These are phyloP conservation scores for Idaea dimidiata DNA, from an alignment of 2,888 invertebrate species.

Conservation along the genomic window DNA sequence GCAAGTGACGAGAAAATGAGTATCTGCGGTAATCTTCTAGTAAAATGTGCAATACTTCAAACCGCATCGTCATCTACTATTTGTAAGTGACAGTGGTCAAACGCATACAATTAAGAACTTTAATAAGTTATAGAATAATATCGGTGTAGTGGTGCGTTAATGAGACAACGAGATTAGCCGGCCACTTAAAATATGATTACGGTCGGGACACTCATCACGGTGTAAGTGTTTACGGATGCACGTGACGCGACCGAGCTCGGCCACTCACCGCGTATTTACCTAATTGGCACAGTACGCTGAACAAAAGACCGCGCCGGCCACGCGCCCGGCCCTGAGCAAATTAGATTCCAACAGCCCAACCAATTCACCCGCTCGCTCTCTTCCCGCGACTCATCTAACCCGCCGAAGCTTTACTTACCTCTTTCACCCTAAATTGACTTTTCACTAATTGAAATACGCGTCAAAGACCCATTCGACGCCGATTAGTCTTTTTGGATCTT, in stretches of 20 bases:
- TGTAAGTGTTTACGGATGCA: conserved; percentile 67
- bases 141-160: conserved; percentile 47
- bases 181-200: conserved; percentile 65
- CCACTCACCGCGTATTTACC: conserved; percentile 61
- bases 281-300: conserved; percentile 70
- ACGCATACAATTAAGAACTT: conserved; percentile 30
- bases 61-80: no score
- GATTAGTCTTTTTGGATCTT: conserved; percentile 42
- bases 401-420: conserved; percentile 63
- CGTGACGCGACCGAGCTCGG: conserved; percentile 45
- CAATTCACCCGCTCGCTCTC: conserved; percentile 36
- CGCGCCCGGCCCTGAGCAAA: conserved; percentile 55
- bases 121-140: conserved; percentile 42
- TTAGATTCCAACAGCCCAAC: conserved; percentile 53
- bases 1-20: no score
- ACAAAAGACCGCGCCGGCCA: conserved; percentile 66
- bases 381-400: conserved; percentile 34
- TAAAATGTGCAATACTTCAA: no score
- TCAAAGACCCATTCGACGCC: conserved; percentile 43
- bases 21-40: no score
- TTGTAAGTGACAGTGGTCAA: no score
- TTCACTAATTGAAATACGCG: conserved; percentile 64
- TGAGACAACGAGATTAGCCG: conserved; percentile 50
- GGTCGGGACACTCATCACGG: conserved; percentile 53
- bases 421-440: conserved; percentile 73